These are phyloP conservation scores for Pipistrellus pipistrellus DNA, from an alignment of 2,797 vertebrate species.

Conservation along the genomic window DNA sequence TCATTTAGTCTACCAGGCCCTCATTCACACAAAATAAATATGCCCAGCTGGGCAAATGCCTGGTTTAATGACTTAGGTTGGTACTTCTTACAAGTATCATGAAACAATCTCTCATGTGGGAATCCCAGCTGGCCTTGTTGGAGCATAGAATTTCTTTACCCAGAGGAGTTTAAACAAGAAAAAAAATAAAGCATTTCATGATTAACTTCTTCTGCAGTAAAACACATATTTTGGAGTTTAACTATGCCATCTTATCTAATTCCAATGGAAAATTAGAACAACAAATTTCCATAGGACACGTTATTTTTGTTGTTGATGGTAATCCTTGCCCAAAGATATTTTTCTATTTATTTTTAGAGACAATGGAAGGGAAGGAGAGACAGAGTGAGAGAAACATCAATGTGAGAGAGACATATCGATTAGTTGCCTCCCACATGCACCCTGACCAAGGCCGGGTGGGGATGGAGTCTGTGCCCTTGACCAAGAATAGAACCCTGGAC, in stretches of 20 bases:
- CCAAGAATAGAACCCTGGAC: too few relatives aligned
- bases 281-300: not conserved
- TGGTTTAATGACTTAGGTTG: conserved; percentile 38
- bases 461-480: too few relatives aligned
- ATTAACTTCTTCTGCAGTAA: not conserved
- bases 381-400: too few relatives aligned
- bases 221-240: conserved; percentile 26
- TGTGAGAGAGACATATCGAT: too few relatives aligned
- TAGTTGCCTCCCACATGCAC: too few relatives aligned
- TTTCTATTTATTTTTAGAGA: too few relatives aligned
- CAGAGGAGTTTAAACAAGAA: not conserved
- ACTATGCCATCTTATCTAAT: not conserved
- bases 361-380: too few relatives aligned
- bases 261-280: not conserved
- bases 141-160: conserved; percentile 5
- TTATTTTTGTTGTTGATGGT: too few relatives aligned
- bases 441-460: too few relatives aligned
- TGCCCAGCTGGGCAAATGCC: not conserved
- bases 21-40: conserved; percentile 31
- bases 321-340: too few relatives aligned
- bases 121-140: conserved; percentile 12
- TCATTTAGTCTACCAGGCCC: not conserved
- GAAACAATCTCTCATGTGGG: conserved; percentile 22
- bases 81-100: conserved; percentile 30
- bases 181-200: conserved; percentile 45